phyloP scores from a whole-genome alignment of 2,113 vertebrate species.

The Talpa occidentalis region DNA sequence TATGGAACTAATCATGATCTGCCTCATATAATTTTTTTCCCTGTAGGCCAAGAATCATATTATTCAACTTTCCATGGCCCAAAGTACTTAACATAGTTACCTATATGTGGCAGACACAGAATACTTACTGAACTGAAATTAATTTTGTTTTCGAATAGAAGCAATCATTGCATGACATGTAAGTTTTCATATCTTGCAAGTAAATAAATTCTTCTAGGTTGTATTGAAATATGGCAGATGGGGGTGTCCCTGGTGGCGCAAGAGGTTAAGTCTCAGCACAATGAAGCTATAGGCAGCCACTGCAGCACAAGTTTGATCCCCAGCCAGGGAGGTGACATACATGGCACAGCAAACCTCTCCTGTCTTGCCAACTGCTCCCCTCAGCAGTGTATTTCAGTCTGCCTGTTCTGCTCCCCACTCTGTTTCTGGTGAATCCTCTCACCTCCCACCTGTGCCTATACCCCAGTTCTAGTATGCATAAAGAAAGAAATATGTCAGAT shows the following conservation, averaged over 20 bases:
- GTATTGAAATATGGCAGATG: neutral
- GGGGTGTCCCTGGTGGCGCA: no score
- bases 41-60: neutral
- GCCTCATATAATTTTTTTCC: neutral
- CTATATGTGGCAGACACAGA: neutral
- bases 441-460: no score
- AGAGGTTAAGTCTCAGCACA: no score
- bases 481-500: neutral
- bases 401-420: no score
- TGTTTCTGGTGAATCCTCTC: no score
- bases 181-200: neutral
- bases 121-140: constrained; percentile 10
- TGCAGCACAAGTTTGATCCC: no score
- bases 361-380: no score
- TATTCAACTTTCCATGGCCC: neutral
- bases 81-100: neutral
- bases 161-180: neutral
- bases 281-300: no score
- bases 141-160: constrained; percentile 13
- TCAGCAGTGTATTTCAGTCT: no score
- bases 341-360: no score
- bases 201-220: neutral
- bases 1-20: neutral
- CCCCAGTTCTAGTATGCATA: no score
- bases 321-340: no score